Base-by-base conservation (phyloP, 2,797 vertebrate genomes). In the Thaleichthys pacificus region DNA sequence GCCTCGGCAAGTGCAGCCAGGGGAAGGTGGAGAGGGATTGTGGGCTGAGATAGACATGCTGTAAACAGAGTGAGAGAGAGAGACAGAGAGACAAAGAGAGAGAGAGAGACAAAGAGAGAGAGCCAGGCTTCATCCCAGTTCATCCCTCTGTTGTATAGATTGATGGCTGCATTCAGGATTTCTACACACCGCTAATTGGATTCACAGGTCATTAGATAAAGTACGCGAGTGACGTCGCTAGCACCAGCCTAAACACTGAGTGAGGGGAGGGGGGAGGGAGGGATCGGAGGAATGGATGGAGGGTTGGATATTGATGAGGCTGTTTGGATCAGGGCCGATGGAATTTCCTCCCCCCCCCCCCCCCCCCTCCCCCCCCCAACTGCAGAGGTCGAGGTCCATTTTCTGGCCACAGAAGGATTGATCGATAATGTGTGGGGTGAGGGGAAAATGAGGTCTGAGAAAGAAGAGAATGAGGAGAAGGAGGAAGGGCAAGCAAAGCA, bases 171-270 rank as follows among this genome's bases (percentile, higher is more conserved):
- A 75, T 85, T 85, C 81, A 79, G 83, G 84, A 88, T 88, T 90
- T 89, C 84, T 89, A 86, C 87, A 88, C 77, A 72, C 63, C 77
- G 80, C 89, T 92, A 92, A 92, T 88, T 91, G 88, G 89, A 93
- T 92, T 91, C 89, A 86, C 87, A 91, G 87, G 87, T 91, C 89
- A 89, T 93, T 92, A 92, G 86, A 91, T 90, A 90, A 91, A 93
- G 89, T 87, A 88, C 84, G 90, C 42, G 76, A 84, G 86, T 87
- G 84, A 89, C 85, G 86, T 86, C 35, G 87, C 70, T 87, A 71
- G 87, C 70, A 86, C 70, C 78, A 74, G 80, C 78, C 77, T 82
- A 80, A 83, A 86, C 80, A 84, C 76, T 75, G 49, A 22, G 38
- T n/a, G 51, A 54, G 47, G 70, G 64, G 26, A 74, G 70, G 65